A percentile compares a stretch with the other conserved stretches of the same genome.
These are phyloP conservation scores for Dysmachus trigonus DNA, from an alignment of 2,888 invertebrate species.

Conservation along the genomic window DNA sequence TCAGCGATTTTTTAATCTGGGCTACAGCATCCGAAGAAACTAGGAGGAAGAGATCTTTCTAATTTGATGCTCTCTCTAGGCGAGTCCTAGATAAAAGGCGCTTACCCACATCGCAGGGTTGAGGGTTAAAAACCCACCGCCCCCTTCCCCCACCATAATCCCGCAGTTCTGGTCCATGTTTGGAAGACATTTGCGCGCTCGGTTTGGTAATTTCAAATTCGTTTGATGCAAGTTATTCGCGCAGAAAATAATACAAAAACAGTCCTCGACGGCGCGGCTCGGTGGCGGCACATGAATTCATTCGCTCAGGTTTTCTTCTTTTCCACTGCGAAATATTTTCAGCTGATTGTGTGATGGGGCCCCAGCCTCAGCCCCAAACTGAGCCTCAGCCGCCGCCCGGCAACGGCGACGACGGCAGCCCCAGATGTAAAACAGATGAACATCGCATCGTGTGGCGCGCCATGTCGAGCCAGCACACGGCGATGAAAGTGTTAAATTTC, in stretches of 20 bases:
- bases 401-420: too few relatives aligned
- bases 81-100: not conserved
- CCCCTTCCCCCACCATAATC: not conserved
- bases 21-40: not conserved
- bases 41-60: slow-evolving; percentile 1
- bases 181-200: slow-evolving; percentile 15
- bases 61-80: slow-evolving; percentile 16
- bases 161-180: not conserved
- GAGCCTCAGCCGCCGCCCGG: too few relatives aligned
- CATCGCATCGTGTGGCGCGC: not conserved
- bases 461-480: not conserved
- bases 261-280: not conserved
- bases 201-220: slow-evolving; percentile 29
- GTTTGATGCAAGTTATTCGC: slow-evolving; percentile 40
- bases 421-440: slow-evolving; percentile 1
- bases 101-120: slow-evolving; percentile 7
- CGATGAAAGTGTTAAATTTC: slow-evolving; percentile 13
- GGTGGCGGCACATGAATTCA: not conserved
- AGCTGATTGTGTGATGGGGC: not conserved
- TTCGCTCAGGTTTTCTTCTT: not conserved
- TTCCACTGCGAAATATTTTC: not conserved
- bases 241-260: slow-evolving; percentile 35
- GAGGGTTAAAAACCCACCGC: too few relatives aligned
- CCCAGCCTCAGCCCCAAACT: too few relatives aligned
- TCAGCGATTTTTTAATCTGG: slow-evolving; percentile 23